Conservation (phyloP, 2,113 vertebrate genomes). For the Oceanites oceanicus region DNA sequence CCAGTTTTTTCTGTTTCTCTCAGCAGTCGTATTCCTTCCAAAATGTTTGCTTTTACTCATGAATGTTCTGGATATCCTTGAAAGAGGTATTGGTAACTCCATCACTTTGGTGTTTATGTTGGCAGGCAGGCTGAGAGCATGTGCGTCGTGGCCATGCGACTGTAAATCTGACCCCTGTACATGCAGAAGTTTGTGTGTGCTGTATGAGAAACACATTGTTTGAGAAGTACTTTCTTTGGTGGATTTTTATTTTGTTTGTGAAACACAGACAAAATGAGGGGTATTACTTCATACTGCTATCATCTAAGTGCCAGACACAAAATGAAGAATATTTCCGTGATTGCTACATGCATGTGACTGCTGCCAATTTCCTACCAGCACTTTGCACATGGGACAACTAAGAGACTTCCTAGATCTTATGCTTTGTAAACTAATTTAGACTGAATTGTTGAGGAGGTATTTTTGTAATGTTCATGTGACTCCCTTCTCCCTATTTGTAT, state of each 20-base stretch:
- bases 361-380: not conserved
- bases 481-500: not conserved
- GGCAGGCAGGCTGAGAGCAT: not conserved
- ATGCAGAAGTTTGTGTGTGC: not conserved
- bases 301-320: not conserved
- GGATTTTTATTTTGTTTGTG: not conserved
- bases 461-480: not conserved
- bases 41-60: not conserved
- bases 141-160: too few species aligned
- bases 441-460: not conserved
- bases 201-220: not conserved
- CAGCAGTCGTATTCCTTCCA: not conserved
- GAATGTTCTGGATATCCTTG: not conserved
- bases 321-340: not conserved
- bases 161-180: not conserved
- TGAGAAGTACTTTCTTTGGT: not conserved
- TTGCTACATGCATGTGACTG: not conserved
- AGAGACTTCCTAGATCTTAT: not conserved
- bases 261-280: not conserved
- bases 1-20: not conserved
- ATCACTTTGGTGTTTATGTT: not conserved
- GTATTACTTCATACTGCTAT: not conserved
- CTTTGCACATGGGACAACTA: not conserved
- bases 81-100: not conserved
- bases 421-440: not conserved